Conservation (phyloP, 2,113 vertebrate genomes). For the Sinosuthora webbiana region DNA sequence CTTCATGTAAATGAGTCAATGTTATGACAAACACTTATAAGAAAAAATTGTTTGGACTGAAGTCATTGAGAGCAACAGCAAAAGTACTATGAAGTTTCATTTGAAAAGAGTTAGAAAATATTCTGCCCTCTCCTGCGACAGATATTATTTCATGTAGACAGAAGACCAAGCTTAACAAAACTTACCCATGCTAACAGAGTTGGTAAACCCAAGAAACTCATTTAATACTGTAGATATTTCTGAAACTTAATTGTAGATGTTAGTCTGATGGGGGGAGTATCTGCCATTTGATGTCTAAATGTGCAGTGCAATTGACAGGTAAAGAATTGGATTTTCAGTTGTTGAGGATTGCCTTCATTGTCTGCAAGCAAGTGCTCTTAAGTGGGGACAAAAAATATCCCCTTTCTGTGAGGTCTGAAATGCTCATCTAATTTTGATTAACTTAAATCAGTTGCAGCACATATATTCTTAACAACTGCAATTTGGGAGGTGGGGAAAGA, state of each 20-base stretch:
- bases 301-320: background rate
- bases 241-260: background rate
- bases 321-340: fast-evolving
- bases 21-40: background rate
- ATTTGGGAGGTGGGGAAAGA: background rate
- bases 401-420: background rate
- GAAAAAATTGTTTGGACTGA: background rate
- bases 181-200: fast-evolving
- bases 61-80: background rate
- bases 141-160: background rate
- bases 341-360: fast-evolving
- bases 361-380: background rate
- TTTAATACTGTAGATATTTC: background rate
- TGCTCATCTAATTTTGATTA: background rate
- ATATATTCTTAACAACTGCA: background rate
- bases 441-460: background rate
- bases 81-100: background rate
- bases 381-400: background rate
- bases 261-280: background rate
- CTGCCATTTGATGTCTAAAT: background rate
- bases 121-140: background rate
- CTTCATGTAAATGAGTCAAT: background rate
- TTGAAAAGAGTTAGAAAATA: background rate
- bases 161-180: background rate
- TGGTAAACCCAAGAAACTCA: background rate